A percentile compares a stretch with the other conserved stretches of the same genome.
Evolutionary conservation across 2,797 vertebrate genomes (phyloP).

Genomic region (Xerus rutilus): DNA sequence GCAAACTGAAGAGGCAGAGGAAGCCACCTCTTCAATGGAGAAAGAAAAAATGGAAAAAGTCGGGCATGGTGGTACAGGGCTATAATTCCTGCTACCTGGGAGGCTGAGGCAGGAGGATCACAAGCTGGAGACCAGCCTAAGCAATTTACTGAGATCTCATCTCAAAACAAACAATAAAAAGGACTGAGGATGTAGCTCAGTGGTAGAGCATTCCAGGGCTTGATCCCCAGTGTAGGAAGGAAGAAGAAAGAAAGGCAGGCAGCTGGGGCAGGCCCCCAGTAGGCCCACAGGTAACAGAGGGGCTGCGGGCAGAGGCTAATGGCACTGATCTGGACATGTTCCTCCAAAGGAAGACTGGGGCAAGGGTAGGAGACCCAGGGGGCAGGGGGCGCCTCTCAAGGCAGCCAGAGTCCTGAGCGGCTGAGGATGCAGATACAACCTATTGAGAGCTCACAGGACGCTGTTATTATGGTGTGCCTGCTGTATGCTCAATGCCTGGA

Average conservation of each 20-base stretch:
- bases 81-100: no score
- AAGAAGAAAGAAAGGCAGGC: no score
- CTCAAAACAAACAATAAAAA: no score
- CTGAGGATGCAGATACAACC: not conserved
- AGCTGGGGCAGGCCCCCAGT: not conserved
- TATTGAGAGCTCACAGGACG: not conserved
- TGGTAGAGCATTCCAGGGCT: no score
- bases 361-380: not conserved
- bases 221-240: no score
- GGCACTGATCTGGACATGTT: no score
- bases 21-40: not conserved
- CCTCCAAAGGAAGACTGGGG: not conserved
- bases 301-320: no score
- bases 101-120: no score
- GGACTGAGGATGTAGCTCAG: no score
- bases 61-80: no score
- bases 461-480: not conserved
- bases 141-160: no score
- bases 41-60: not conserved
- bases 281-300: not conserved
- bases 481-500: not conserved
- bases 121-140: no score
- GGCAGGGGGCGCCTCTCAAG: not conserved
- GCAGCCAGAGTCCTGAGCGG: not conserved
- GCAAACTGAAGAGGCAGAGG: not conserved